Conservation (phyloP, 2,113 vertebrate species). For the Zootoca vivipara region DNA sequence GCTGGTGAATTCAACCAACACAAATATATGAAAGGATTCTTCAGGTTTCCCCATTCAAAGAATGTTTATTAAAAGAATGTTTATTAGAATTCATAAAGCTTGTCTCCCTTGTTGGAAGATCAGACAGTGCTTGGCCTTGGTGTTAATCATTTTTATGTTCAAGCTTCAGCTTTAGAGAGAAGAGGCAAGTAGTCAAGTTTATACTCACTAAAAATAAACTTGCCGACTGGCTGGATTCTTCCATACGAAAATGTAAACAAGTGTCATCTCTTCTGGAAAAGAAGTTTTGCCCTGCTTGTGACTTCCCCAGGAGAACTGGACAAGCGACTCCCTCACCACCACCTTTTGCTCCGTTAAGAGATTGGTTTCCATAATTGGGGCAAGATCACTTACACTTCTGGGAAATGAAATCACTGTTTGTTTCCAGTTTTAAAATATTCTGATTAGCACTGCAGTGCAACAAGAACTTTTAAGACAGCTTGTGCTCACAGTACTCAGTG, state of each 20-base stretch:
- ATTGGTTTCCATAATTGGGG: conserved; percentile 19
- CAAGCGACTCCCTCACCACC: neutral
- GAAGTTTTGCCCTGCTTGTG: conserved; percentile 11
- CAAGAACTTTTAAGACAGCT: conserved; percentile 5
- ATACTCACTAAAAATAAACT: conserved; percentile 34
- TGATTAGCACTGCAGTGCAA: conserved; percentile 1
- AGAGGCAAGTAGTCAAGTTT: conserved; percentile 34
- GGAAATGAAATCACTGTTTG: conserved; percentile 11
- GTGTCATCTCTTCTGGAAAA: conserved; percentile 30
- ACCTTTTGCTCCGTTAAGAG: neutral
- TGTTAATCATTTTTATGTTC: conserved; percentile 33
- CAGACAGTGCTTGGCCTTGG: neutral
- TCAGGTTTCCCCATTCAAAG: neutral
- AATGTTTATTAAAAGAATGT: neutral
- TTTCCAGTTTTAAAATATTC: conserved; percentile 3
- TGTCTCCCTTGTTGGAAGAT: neutral
- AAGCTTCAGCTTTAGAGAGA: neutral
- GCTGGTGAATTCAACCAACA: neutral
- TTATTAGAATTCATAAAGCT: neutral
- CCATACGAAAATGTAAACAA: conserved; percentile 35
- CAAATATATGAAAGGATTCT: neutral
- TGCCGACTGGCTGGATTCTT: conserved; percentile 26
- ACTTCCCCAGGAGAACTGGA: neutral
- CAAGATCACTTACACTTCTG: conserved; percentile 25
- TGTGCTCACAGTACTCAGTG: neutral